Conservation (phyloP, 2,888 invertebrate genomes). For the Ophion costatus region DNA sequence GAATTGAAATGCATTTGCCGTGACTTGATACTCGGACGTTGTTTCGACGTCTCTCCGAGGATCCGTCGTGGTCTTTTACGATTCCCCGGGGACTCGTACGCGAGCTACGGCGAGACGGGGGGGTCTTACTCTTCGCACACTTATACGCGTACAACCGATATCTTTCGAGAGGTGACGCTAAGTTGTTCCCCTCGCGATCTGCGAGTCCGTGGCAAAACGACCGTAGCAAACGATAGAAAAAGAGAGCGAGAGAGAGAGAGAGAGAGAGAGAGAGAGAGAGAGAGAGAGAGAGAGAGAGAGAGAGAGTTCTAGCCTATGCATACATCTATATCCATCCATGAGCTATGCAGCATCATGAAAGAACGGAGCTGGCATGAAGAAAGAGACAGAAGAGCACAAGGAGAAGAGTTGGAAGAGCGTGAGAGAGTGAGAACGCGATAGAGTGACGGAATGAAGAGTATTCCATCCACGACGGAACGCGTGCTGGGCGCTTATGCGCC, state of each 20-base stretch:
- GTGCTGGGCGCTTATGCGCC: constrained; percentile 67
- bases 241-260: neutral
- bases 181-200: constrained; percentile 31
- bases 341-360: constrained; percentile 33
- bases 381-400: constrained; percentile 2
- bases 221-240: neutral
- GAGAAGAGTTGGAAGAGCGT: neutral
- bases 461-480: constrained; percentile 67
- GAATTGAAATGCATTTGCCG: constrained; percentile 43
- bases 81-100: constrained; percentile 55
- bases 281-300: constrained; percentile 10
- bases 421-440: constrained; percentile 33
- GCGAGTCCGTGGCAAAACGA: neutral
- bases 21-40: constrained; percentile 28
- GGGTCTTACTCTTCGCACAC: constrained; percentile 4
- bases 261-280: constrained; percentile 16
- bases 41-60: constrained; percentile 43
- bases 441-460: constrained; percentile 50
- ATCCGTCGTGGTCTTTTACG: constrained; percentile 42
- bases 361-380: neutral
- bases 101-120: constrained; percentile 25
- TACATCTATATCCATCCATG: constrained; percentile 28
- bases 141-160: constrained; percentile 11
- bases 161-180: constrained; percentile 56
- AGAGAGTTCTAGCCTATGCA: neutral